These are phyloP conservation scores for Oncorhynchus mykiss DNA, from an alignment of 2,113 vertebrate species.

Conservation along the genomic window DNA sequence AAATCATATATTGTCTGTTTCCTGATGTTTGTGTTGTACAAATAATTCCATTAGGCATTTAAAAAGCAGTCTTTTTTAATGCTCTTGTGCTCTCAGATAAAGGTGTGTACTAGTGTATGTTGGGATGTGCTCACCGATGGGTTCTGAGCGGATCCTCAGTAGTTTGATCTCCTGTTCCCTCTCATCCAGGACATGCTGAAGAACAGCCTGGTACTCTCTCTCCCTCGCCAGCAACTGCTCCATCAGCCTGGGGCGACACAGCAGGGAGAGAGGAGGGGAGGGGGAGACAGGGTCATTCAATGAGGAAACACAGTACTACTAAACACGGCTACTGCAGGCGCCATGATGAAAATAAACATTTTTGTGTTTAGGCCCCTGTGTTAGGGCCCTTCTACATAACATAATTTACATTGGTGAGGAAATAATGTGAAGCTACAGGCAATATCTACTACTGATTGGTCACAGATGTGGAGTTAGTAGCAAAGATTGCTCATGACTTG, in stretches of 20 bases:
- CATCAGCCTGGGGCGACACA: conserved; percentile 76
- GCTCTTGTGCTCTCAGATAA: neutral
- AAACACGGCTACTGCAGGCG: neutral
- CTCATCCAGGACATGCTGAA: conserved; percentile 93
- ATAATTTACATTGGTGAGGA: no score
- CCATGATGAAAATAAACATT: neutral
- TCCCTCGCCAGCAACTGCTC: conserved; percentile 93
- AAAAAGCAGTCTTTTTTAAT: neutral
- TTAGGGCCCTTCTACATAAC: no score
- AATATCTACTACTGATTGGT: no score
- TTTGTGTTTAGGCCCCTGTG: no score
- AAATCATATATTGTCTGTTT: neutral
- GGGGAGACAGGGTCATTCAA: neutral
- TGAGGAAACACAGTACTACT: neutral
- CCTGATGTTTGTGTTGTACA: neutral
- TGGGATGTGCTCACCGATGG: conserved; percentile 73
- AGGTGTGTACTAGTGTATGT: neutral
- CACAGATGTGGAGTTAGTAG: no score
- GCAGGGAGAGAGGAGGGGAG: neutral
- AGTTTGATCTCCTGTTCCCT: conserved; percentile 91
- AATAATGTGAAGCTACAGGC: no score
- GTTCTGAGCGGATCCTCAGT: conserved; percentile 83
- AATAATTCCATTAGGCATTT: neutral
- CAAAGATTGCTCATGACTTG: neutral
- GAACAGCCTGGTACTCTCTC: conserved; percentile 88